Percentiles rank a stretch among this genome's conserved stretches.
These are phyloP conservation scores for Tachina fera DNA, from an alignment of 2,888 invertebrate species.

Conservation along the genomic window DNA sequence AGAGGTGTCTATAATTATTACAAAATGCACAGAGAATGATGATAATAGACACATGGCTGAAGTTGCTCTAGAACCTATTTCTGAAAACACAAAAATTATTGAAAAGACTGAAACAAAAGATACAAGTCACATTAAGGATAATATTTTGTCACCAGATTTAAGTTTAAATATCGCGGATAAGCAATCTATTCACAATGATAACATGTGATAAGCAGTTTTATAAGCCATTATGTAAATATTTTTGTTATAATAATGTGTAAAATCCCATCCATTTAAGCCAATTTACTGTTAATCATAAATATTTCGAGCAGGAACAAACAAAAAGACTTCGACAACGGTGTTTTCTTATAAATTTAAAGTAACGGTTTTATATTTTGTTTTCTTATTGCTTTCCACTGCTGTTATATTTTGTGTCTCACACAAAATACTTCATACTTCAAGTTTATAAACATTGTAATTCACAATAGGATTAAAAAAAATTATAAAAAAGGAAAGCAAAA, in stretches of 20 bases:
- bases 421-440: too few species aligned
- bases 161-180: not conserved
- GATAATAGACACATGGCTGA: not conserved
- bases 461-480: too few species aligned
- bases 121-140: not conserved
- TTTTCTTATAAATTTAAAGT: not conserved
- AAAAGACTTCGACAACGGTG: too few species aligned
- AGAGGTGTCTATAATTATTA: not conserved
- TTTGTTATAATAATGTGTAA: not conserved
- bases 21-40: not conserved
- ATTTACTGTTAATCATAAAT: not conserved
- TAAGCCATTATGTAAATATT: not conserved
- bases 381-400: too few species aligned
- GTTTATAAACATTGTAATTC: too few species aligned
- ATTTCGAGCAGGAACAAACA: not conserved
- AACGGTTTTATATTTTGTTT: not conserved
- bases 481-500: too few species aligned
- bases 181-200: not conserved
- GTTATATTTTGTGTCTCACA: too few species aligned
- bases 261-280: not conserved
- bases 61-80: not conserved
- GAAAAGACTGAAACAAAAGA: constrained; percentile 36
- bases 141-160: not conserved
- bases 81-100: not conserved
- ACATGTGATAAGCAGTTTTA: not conserved